These are phyloP conservation scores for Lasioglossum malachurum DNA, from an alignment of 2,888 invertebrate species.

Conservation along the genomic window DNA sequence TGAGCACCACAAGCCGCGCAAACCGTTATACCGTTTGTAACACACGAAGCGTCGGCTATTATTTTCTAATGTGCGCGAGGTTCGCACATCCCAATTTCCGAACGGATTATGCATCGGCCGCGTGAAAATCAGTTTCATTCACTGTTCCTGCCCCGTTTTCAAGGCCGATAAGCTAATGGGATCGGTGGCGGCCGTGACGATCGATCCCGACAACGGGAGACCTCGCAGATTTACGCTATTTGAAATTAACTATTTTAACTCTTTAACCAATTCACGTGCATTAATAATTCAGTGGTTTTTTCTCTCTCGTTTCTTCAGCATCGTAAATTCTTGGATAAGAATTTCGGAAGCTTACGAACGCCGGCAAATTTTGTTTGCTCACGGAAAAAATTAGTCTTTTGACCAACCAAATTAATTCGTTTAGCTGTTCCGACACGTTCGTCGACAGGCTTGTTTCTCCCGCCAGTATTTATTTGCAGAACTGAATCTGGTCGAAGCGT, in stretches of 20 bases:
- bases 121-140: conserved; percentile 43
- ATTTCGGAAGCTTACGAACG: not conserved
- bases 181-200: not conserved
- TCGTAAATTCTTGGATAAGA: not conserved
- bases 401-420: not conserved
- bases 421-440: not conserved
- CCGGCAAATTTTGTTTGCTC: not conserved
- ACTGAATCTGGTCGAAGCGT: not conserved
- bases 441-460: not conserved
- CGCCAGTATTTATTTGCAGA: not conserved
- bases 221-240: too few relatives aligned
- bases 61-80: conserved; percentile 47
- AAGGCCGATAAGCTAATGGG: not conserved
- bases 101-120: not conserved
- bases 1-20: conserved; percentile 53
- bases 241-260: not conserved
- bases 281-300: not conserved
- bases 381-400: not conserved
- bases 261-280: not conserved
- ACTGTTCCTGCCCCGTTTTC: conserved; percentile 38
- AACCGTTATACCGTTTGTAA: conserved; percentile 67
- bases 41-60: conserved; percentile 56
- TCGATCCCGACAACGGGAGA: not conserved
- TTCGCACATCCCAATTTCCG: conserved; percentile 45
- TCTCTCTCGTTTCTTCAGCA: not conserved